A percentile compares a stretch with the other conserved stretches of the same genome.
Conservation (phyloP, 2,888 invertebrate genomes). For the Neoascia interrupta region DNA sequence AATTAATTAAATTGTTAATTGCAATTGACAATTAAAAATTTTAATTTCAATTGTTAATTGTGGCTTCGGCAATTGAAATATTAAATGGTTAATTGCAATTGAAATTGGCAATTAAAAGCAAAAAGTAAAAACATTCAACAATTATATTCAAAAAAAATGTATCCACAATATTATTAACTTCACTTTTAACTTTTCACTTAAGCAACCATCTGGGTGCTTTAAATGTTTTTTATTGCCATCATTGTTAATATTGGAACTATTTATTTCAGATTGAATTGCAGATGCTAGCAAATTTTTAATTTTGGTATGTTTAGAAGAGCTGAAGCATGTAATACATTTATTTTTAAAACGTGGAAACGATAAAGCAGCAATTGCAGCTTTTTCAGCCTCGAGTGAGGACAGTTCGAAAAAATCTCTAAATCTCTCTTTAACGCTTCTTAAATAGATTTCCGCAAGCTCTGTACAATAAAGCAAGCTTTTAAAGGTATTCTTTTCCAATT, state of each 20-base stretch:
- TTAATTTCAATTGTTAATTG: no score
- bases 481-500: constrained; percentile 3
- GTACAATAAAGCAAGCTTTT: constrained; percentile 16
- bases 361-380: not conserved
- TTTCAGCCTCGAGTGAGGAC: not conserved
- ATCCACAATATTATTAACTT: no score
- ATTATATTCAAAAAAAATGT: no score
- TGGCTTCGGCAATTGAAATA: no score
- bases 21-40: no score
- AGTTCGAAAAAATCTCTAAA: constrained; percentile 5
- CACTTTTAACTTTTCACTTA: no score
- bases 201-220: not conserved
- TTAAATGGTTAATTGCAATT: no score
- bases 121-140: no score
- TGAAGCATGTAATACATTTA: not conserved
- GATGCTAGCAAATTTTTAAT: not conserved
- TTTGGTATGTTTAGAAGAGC: not conserved
- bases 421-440: no score
- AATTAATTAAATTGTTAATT: no score
- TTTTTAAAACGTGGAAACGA: not conserved
- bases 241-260: not conserved
- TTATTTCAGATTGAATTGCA: not conserved
- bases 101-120: no score
- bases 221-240: not conserved
- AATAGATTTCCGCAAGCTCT: not conserved